Conservation (phyloP, 2,113 vertebrate genomes). For the Rhizomys pruinosus region DNA sequence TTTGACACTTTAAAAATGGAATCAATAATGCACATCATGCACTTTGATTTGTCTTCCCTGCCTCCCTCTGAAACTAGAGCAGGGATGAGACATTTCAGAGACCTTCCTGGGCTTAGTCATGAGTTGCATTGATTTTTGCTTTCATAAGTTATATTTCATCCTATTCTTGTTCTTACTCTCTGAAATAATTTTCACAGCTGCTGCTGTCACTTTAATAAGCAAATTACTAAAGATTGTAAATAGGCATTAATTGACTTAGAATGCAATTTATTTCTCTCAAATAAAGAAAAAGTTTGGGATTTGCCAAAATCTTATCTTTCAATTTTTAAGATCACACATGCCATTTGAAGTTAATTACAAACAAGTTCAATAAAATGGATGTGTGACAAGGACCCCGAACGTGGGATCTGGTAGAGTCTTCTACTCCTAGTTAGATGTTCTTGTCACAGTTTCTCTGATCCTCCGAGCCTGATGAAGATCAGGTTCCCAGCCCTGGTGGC, state of each 20-base stretch:
- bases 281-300: conserved; percentile 30
- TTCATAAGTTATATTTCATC: conserved; percentile 30
- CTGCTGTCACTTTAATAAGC: conserved; percentile 46
- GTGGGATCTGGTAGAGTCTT: neutral
- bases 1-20: conserved; percentile 39
- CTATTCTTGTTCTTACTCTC: conserved; percentile 15
- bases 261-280: neutral
- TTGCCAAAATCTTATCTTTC: neutral
- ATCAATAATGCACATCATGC: neutral
- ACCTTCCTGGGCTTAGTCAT: conserved; percentile 22
- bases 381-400: neutral
- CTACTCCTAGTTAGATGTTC: neutral
- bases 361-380: neutral
- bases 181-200: conserved; percentile 52
- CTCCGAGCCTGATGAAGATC: neutral
- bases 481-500: too few relatives aligned
- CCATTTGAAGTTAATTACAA: neutral
- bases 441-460: neutral
- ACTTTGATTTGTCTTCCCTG: conserved; percentile 28
- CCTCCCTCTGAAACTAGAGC: conserved; percentile 19
- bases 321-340: neutral
- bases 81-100: neutral
- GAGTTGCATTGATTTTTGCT: neutral
- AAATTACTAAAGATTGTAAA: neutral
- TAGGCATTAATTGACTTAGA: conserved; percentile 14